These are phyloP conservation scores for Actinia tenebrosa DNA, from an alignment of 64 coral and sea anemone species.

Conservation along the genomic window DNA sequence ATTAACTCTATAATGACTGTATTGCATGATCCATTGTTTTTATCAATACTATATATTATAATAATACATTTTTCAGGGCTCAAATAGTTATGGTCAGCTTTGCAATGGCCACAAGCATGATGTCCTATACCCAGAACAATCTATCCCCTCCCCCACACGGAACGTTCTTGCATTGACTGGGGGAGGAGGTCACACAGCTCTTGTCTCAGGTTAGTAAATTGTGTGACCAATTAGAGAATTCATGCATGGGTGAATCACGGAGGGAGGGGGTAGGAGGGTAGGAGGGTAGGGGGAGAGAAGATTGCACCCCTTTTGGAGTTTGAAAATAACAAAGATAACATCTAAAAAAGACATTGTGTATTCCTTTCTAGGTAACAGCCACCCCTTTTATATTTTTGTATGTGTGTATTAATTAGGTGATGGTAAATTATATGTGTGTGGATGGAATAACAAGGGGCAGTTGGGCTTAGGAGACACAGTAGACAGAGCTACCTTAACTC, in stretches of 20 bases:
- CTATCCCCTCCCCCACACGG: not conserved
- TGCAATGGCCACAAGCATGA: slow-evolving; percentile 60
- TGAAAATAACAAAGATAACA: too few relatives aligned
- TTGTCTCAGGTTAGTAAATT: slow-evolving; percentile 43
- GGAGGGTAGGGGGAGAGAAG: too few relatives aligned
- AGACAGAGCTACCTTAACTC: slow-evolving; percentile 47
- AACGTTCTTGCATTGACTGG: slow-evolving; percentile 34
- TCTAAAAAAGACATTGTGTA: too few relatives aligned
- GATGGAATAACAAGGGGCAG: slow-evolving; percentile 89
- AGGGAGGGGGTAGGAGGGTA: too few relatives aligned
- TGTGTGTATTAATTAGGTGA: not conserved
- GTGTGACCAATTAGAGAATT: too few relatives aligned
- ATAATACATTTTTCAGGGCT: slow-evolving; percentile 33
- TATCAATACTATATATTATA: too few relatives aligned
- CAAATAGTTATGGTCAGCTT: slow-evolving; percentile 90
- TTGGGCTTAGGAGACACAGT: slow-evolving; percentile 63
- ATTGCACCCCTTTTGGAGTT: too few relatives aligned
- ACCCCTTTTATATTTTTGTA: too few relatives aligned
- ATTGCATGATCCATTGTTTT: too few relatives aligned
- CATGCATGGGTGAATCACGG: too few relatives aligned
- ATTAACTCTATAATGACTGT: too few relatives aligned
- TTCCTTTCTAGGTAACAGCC: too few relatives aligned
- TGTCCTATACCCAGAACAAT: not conserved
- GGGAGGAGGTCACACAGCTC: slow-evolving; percentile 89
- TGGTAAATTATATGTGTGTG: slow-evolving; percentile 67